phyloP scores from a whole-genome alignment of 2,113 vertebrate species.

The Pogona vitticeps region DNA sequence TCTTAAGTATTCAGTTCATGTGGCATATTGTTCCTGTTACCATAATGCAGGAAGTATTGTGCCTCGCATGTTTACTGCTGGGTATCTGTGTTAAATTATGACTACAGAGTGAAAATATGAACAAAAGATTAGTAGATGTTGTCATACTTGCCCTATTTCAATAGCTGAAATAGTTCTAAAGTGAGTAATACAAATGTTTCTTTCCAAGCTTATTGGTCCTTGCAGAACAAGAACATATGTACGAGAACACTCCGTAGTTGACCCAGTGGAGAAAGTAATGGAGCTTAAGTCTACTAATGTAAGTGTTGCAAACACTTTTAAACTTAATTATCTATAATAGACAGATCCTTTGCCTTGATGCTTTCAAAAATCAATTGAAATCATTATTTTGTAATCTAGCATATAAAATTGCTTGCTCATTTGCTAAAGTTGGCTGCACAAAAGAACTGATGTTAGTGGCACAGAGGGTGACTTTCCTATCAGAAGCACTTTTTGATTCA shows the following conservation, averaged over 20 bases:
- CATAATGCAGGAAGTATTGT: background rate
- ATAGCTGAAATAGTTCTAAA: background rate
- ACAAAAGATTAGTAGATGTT: too few relatives aligned
- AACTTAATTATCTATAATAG: background rate
- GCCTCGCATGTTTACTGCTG: background rate
- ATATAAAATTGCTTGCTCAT: background rate
- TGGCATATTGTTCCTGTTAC: background rate
- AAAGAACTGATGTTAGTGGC: background rate
- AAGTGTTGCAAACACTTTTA: slow-evolving; percentile 66
- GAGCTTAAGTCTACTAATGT: slow-evolving; percentile 95
- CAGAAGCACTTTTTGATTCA: background rate
- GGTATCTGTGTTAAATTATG: background rate
- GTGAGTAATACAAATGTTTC: slow-evolving; percentile 35
- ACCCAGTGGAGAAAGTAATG: slow-evolving; percentile 86
- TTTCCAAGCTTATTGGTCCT: slow-evolving; percentile 87
- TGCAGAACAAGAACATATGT: slow-evolving; percentile 89
- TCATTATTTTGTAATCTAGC: background rate
- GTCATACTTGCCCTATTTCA: background rate
- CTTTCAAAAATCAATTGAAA: background rate
- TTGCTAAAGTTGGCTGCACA: background rate
- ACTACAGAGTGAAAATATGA: background rate
- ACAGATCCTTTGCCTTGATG: background rate
- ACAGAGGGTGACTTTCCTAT: background rate
- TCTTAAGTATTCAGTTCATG: background rate
- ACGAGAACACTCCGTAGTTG: slow-evolving; percentile 94